Percentiles rank a stretch among this genome's conserved stretches.
Evolutionary conservation across 2,113 vertebrate genomes (phyloP).

Genomic region (Seriola rivoliana): DNA sequence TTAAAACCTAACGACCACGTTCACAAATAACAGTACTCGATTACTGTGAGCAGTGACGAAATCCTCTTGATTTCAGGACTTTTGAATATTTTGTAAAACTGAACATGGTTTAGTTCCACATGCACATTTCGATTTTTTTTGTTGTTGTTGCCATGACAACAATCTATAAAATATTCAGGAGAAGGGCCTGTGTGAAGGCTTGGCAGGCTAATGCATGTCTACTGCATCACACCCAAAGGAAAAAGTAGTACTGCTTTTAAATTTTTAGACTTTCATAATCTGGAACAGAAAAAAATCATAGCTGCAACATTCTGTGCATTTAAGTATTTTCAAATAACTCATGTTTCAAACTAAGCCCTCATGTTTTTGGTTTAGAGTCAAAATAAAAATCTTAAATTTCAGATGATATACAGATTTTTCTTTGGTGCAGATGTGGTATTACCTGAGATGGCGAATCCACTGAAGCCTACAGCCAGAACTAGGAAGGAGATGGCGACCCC

Average conservation of each 20-base stretch:
- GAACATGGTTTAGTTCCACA: not conserved
- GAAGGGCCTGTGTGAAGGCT: slow-evolving; percentile 5
- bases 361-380: not conserved
- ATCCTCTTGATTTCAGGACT: not conserved
- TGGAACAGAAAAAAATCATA: not conserved
- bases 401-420: not conserved
- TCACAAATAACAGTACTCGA: not conserved
- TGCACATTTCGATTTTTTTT: not conserved
- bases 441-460: slow-evolving; percentile 99
- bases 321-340: not conserved
- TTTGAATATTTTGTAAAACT: slow-evolving; percentile 5
- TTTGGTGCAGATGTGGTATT: slow-evolving; percentile 41
- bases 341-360: not conserved
- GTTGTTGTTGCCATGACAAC: slow-evolving; percentile 22
- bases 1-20: slow-evolving; percentile 90
- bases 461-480: slow-evolving; percentile 97
- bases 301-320: not conserved
- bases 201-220: slow-evolving; percentile 4
- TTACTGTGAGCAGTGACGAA: not conserved
- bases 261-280: slow-evolving; percentile 7
- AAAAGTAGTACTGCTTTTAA: not conserved
- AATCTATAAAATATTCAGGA: slow-evolving; percentile 46
- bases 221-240: slow-evolving; percentile 12
- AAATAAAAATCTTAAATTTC: not conserved
- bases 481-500: slow-evolving; percentile 95